Evolutionary conservation across 2,797 vertebrate genomes (phyloP), one percentile per base, ranked within the genome.

Genomic region (Arrhamphus sclerolepis): DNA sequence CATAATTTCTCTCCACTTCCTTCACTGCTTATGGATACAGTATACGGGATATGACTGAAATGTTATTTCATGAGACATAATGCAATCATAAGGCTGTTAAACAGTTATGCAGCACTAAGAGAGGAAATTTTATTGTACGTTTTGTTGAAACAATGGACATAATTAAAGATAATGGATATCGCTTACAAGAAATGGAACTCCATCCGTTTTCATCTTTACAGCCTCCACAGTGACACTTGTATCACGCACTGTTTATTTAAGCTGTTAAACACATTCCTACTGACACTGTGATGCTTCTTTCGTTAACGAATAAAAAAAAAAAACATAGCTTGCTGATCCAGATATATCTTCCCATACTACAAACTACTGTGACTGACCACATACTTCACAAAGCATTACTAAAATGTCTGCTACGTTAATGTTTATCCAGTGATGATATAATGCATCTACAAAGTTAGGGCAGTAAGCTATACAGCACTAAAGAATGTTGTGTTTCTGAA

Each of bases 31-130:
- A 28, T 68, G 34, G 1, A 41, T n/a, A 4, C 38, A 53, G 29
- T 43, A 50, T 17, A 21, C 38, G 44, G 29, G 52, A 66, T 7
- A 43, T 49, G 51, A 56, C 46, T 46, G 39, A 24, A 24, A 46
- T 62, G 38, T 57, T 52, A 26, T 44, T 55, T 46, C 8, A 21
- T 46, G 19, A 46, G 13, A 61, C 6, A 51, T 62, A 64, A 62
- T 1, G 19, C 21, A 50, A 51, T 46, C 31, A 63, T 31, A 53
- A 18, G 59, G 6, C 31, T 42, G 16, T 71, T 53, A 61, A 21
- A 5, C 18, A 5, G 34, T 44, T 57, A 46, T 56, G 47, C 3
- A 28, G 42, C 47, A 46, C 13, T 29, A 29, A 49, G 1, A 59
- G 18, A 58, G 11, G 44, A 67, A 65, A 18, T 44, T 26, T 44